Base-by-base conservation (phyloP, 2,797 vertebrate species). In the Gadopsis bispinosus region DNA sequence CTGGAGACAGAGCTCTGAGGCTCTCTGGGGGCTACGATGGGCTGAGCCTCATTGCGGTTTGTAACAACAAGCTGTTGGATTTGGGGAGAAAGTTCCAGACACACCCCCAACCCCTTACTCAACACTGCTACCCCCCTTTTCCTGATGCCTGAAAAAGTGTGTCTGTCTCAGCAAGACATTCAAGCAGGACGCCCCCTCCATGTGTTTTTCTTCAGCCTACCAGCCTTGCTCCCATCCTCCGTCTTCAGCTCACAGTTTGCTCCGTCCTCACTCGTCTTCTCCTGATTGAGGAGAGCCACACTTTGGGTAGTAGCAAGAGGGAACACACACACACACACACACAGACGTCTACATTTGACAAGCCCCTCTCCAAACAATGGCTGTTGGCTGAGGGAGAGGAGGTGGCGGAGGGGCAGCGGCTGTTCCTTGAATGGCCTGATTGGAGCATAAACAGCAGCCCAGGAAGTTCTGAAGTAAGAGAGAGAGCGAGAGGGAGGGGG, bases 371-470 rank as follows among this genome's bases (percentile, higher is more conserved):
- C 75, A 83, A 91, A 94, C 92, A 94, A 92, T 91, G 50, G 83
- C 81, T 77, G 83, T 76, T 83, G 83, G 81, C 81, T 88, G 69
- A 73, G 69, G 75, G 39, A 68, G 83, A 66, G 64, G 73, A 67
- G 83, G 56, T 41, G 61, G 77, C 13, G 62, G 83, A 63, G 81
- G 83, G 84, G 83, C n/a, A 78, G 85, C 51, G 4, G 80, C 75
- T 73, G 88, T 87, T 88, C 87, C 84, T 92, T 90, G 88, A 90
- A 90, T 81, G 81, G 85, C 87, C 89, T 89, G 92, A 93, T 92
- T 93, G 92, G 90, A 94, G 90, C 89, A 88, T 90, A 92, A 91
- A 93, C 92, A 93, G 90, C 89, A 92, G 83, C 85, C 87, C 91
- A 93, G 93, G 93, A 93, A 94, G 91, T 93, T 83, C 85, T 86